These are phyloP conservation scores for Brachyhypopomus gauderio DNA, from an alignment of 2,113 vertebrate species.

Conservation along the genomic window DNA sequence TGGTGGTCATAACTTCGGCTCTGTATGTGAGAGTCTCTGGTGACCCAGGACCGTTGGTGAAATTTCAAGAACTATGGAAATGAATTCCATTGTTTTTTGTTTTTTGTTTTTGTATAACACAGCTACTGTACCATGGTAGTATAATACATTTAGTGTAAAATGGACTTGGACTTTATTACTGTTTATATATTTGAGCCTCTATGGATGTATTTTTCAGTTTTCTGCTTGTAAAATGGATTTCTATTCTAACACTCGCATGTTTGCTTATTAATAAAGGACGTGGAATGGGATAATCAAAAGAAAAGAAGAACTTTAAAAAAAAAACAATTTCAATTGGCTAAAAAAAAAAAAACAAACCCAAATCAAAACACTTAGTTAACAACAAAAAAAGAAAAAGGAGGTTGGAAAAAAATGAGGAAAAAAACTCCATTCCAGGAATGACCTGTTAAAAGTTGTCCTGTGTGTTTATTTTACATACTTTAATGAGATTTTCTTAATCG, in stretches of 20 bases:
- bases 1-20: slow-evolving; percentile 18
- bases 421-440: slow-evolving; percentile 83
- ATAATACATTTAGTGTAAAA: slow-evolving; percentile 82
- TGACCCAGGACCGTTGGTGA: slow-evolving; percentile 38
- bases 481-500: too few species aligned
- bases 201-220: slow-evolving; percentile 99
- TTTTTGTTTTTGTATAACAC: slow-evolving; percentile 77
- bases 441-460: slow-evolving; percentile 76
- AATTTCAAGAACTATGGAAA: slow-evolving; percentile 44
- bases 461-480: slow-evolving; percentile 60
- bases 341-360: not conserved
- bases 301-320: slow-evolving; percentile 41
- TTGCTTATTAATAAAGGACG: slow-evolving; percentile 98
- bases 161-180: slow-evolving; percentile 97
- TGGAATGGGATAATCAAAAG: slow-evolving; percentile 79
- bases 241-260: slow-evolving; percentile 87
- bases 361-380: slow-evolving; percentile 14
- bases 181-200: slow-evolving; percentile 98
- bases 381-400: not conserved
- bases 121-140: slow-evolving; percentile 88
- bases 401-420: not conserved
- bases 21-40: slow-evolving; percentile 15
- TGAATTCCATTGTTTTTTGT: slow-evolving; percentile 42
- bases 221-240: slow-evolving; percentile 94
- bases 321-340: slow-evolving; percentile 56